Percentiles rank a stretch among this genome's conserved stretches.
Conservation (phyloP, 2,888 invertebrate species). For the Leptinotarsa rubiginosa region DNA sequence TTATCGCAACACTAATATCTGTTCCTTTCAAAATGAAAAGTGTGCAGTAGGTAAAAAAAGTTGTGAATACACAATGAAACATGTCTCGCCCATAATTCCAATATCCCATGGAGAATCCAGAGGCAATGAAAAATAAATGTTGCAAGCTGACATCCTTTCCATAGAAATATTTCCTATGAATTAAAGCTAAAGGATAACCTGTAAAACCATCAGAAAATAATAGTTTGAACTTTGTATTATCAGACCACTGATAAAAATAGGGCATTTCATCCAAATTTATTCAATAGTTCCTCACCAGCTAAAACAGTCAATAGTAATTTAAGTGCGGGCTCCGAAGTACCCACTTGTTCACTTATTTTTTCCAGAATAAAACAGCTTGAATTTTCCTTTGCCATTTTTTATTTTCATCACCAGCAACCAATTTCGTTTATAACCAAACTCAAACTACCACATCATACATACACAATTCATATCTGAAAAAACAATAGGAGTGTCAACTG, state of each 20-base stretch:
- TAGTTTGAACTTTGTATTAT: neutral
- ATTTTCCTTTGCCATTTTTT: constrained; percentile 34
- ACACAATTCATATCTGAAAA: no score
- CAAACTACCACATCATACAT: neutral
- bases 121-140: constrained; percentile 79
- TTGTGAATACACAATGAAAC: constrained; percentile 81
- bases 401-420: neutral
- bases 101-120: constrained; percentile 80
- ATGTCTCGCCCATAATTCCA: constrained; percentile 87
- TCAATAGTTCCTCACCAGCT: constrained; percentile 57
- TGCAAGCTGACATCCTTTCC: constrained; percentile 71
- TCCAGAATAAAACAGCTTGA: constrained; percentile 43
- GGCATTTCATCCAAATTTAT: constrained; percentile 2
- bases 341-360: constrained; percentile 54
- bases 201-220: constrained; percentile 55
- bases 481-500: no score
- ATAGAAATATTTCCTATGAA: constrained; percentile 73
- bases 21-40: constrained; percentile 76
- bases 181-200: constrained; percentile 81
- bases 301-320: constrained; percentile 62
- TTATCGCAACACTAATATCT: constrained; percentile 73
- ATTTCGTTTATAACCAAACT: neutral
- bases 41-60: constrained; percentile 78
- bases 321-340: constrained; percentile 61
- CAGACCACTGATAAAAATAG: constrained; percentile 5